Evolutionary conservation across 2,113 vertebrate species (phyloP).

Genomic region (Centropus unirufus): DNA sequence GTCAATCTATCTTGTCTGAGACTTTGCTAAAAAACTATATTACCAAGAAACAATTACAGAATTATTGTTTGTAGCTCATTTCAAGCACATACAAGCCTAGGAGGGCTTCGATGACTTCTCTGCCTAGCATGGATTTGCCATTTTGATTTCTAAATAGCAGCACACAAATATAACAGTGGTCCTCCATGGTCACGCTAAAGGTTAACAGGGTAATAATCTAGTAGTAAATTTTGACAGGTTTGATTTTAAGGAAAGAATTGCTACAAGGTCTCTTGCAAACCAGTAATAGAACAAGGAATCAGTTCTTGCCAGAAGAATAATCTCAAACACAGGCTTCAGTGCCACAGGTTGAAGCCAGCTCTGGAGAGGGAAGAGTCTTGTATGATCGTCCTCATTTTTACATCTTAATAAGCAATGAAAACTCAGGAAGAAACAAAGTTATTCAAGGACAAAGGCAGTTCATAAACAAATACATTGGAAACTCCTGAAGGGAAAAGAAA

Average conservation of each 20-base stretch:
- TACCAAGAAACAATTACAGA: not conserved
- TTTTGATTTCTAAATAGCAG: not conserved
- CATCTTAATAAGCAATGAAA: not conserved
- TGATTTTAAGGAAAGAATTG: not conserved
- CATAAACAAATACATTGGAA: not conserved
- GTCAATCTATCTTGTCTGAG: not conserved
- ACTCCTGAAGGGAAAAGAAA: not conserved
- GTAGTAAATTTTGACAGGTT: not conserved
- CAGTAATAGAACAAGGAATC: rapidly evolving
- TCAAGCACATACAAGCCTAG: not conserved
- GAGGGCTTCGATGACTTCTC: not conserved
- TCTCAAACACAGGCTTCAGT: not conserved
- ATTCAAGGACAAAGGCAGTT: not conserved
- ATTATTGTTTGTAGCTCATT: not conserved
- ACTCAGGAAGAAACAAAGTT: not conserved
- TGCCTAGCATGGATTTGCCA: not conserved
- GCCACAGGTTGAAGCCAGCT: not conserved
- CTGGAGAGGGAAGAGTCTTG: not conserved
- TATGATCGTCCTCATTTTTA: rapidly evolving
- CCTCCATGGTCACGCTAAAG: not conserved
- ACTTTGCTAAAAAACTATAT: no score
- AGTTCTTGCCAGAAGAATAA: not conserved
- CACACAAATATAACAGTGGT: rapidly evolving
- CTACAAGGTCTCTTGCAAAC: not conserved
- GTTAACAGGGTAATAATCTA: not conserved